Conservation (phyloP, 2,797 vertebrate species). For the Sebastes trivittatus region DNA sequence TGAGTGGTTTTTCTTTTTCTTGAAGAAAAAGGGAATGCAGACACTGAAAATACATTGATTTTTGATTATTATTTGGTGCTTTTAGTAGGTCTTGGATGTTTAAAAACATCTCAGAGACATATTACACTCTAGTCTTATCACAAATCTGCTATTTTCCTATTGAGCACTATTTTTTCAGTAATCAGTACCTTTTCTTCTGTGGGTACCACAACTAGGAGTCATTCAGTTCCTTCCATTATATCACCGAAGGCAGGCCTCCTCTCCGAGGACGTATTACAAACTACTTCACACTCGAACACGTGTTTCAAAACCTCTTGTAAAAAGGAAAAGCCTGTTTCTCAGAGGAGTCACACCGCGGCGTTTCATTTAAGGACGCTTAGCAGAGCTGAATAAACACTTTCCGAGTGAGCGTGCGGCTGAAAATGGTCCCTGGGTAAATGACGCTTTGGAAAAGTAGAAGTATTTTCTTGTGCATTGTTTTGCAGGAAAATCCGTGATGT, state of each 20-base stretch:
- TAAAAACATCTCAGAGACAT: background rate
- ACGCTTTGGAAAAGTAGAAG: background rate
- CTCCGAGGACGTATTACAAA: constrained; percentile 34
- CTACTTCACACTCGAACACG: constrained; percentile 2
- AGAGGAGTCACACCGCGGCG: background rate
- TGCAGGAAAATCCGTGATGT: background rate
- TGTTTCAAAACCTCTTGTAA: constrained; percentile 18
- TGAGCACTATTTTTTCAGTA: background rate
- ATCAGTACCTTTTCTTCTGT: background rate
- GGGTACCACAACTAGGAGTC: background rate
- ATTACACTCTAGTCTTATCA: background rate
- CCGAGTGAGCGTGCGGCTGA: background rate
- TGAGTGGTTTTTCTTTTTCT: background rate
- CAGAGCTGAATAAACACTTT: constrained; percentile 31
- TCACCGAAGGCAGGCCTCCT: background rate
- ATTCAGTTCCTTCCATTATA: constrained; percentile 18
- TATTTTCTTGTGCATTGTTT: background rate
- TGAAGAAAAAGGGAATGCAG: background rate
- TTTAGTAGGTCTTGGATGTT: background rate
- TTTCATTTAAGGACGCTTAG: constrained; percentile 27
- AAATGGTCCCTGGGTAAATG: constrained; percentile 11
- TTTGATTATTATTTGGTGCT: background rate
- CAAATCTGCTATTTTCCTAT: background rate
- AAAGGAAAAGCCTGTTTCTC: constrained; percentile 23
- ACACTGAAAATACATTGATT: background rate